Conservation (phyloP, 2,113 vertebrate species). For the Gymnobelideus leadbeateri region DNA sequence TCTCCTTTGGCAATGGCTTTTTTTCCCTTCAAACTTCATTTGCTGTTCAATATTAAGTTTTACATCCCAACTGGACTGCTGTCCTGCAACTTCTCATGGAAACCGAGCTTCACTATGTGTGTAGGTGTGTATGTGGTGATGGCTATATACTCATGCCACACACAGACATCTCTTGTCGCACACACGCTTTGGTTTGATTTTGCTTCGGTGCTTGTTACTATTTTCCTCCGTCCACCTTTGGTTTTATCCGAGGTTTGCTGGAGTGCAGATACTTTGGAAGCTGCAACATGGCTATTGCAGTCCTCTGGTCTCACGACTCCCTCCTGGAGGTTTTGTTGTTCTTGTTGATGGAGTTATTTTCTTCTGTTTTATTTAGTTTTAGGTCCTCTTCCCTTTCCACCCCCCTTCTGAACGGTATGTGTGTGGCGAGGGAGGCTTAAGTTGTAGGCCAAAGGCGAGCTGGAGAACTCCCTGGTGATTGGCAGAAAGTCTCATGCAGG, state of each 20-base stretch:
- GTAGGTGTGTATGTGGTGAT: not conserved
- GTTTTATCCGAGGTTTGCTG: not conserved
- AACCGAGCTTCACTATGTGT: not conserved
- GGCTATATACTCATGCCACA: not conserved
- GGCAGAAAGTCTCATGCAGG: slow-evolving; percentile 46
- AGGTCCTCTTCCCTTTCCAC: not conserved
- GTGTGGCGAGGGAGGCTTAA: not conserved
- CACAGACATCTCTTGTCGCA: not conserved
- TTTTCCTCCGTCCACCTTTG: not conserved
- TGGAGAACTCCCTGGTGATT: slow-evolving; percentile 57
- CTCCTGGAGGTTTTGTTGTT: not conserved
- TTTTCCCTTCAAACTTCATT: slow-evolving; percentile 45
- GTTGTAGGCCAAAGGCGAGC: slow-evolving; percentile 35
- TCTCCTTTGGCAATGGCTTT: slow-evolving; percentile 43
- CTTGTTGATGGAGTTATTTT: not conserved
- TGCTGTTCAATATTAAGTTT: not conserved
- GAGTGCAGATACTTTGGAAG: not conserved
- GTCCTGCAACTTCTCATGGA: not conserved
- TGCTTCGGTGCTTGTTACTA: not conserved
- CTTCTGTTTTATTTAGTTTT: not conserved
- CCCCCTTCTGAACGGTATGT: not conserved
- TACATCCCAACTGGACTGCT: not conserved
- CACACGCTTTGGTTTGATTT: not conserved
- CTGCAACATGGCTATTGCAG: not conserved
- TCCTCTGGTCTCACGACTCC: not conserved